A percentile compares a stretch with the other conserved stretches of the same genome.
phyloP scores from a whole-genome alignment of 2,888 invertebrate species.

The Sinhomidia bicolor region DNA sequence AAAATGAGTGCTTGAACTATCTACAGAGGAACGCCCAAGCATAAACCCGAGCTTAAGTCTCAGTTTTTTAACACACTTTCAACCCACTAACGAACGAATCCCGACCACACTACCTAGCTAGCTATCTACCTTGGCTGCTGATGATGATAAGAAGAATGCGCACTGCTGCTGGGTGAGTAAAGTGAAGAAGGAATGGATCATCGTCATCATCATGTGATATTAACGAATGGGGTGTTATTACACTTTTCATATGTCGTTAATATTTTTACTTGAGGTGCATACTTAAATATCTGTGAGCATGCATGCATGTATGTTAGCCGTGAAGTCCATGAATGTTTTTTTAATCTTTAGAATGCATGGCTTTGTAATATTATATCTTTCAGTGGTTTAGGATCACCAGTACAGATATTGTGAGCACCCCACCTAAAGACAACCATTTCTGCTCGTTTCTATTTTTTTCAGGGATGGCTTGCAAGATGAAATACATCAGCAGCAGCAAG shows the following conservation, averaged over 20 bases:
- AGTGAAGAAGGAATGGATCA: neutral
- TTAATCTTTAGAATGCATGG: neutral
- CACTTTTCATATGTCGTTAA: constrained; percentile 50
- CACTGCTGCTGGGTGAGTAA: no score
- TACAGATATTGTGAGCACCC: constrained; percentile 22
- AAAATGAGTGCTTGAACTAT: constrained; percentile 3
- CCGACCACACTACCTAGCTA: no score
- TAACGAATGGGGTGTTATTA: constrained; percentile 31
- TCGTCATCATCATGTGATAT: no score
- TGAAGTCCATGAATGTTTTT: neutral
- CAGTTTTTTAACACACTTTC: no score
- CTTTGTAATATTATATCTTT: neutral
- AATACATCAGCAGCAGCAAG: constrained; percentile 20
- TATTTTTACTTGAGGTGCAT: constrained; percentile 49
- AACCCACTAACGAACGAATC: no score
- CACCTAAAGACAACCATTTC: constrained; percentile 16
- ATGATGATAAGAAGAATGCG: neutral
- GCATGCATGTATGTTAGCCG: neutral
- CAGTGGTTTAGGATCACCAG: no score
- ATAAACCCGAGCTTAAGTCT: neutral
- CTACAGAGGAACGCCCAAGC: constrained; percentile 55
- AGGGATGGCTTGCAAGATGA: neutral
- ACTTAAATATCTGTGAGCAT: constrained; percentile 14
- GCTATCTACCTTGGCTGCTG: no score
- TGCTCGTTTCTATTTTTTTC: constrained; percentile 1